Evolutionary conservation across 2,888 invertebrate species (phyloP), one percentile per base, ranked within the genome.

Genomic region (Meandrusa payeni): DNA sequence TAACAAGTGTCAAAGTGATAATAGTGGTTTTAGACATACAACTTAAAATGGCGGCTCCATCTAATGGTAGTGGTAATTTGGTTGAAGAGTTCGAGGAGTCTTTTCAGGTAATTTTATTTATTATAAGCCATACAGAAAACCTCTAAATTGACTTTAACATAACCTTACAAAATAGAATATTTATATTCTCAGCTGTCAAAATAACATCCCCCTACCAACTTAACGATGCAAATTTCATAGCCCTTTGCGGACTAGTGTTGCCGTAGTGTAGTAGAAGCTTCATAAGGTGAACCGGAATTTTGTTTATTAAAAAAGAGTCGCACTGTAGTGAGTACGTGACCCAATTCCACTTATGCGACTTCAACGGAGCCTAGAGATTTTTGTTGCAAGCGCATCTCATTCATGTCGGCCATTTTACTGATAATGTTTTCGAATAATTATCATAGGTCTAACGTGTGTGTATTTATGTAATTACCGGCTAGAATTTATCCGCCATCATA

Each of bases 71-170:
- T 76, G 94, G 95, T 27, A 96, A 95, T 87, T 83, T 96, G 39
- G 95, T 96, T 38, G 96, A 96, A 67, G 96, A 96, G 76, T 95
- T 96, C 64, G 96, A 96, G 79, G 95, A 96, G 87, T 94, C 95
- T 2, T 96, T 96, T 80, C 95, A 96, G 90, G 94, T 94, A 87
- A 76, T 64, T 48, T 36, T 34, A 39, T 19, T 39, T 6, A 7
- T 29, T 3, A 3, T 20, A 12, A 10, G 6, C 17, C 1, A 17
- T 12, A 7, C 3, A 7, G n/a, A 1, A 3, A 11, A 15, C 15
- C 7, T 3, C 4, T n/a, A 12, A 57, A 52, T 52, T 22, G 55
- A 54, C 63, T 52, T 50, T 75, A 81, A 79, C 76, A 76, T 77
- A 58, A 40, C 46, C 49, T 32, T 22, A 29, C 41, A 57, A 56